Evolutionary conservation across 2,797 vertebrate genomes (phyloP).

Genomic region (Esox masquinongy): DNA sequence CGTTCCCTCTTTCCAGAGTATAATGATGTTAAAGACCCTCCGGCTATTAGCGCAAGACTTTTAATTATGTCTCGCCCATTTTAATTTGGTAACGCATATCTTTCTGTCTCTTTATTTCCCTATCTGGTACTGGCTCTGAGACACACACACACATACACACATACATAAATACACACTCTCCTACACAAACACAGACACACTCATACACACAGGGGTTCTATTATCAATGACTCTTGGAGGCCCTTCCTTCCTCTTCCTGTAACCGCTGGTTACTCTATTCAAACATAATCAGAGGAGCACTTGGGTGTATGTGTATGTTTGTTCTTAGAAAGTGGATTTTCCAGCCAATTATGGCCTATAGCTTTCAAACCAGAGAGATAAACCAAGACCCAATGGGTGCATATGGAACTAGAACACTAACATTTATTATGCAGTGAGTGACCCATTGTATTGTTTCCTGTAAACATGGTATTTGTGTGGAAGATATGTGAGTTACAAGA

Average conservation of each 20-base stretch:
- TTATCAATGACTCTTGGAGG: conserved; percentile 45
- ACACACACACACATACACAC: neutral
- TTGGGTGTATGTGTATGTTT: conserved; percentile 16
- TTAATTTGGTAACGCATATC: neutral
- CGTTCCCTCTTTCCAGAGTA: conserved; percentile 12
- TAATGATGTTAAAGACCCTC: conserved; percentile 20
- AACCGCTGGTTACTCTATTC: conserved; percentile 50
- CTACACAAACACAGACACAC: neutral
- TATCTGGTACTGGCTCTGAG: neutral
- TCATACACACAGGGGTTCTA: conserved; percentile 29
- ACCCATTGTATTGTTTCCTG: neutral
- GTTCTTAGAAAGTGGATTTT: neutral
- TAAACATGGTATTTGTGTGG: too few species aligned
- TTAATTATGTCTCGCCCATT: neutral
- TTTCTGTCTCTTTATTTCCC: conserved; percentile 4
- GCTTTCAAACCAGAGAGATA: neutral
- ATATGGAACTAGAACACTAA: neutral
- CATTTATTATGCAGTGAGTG: neutral
- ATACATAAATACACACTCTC: neutral
- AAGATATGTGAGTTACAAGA: too few species aligned
- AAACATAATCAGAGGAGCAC: conserved; percentile 35
- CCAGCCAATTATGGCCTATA: neutral
- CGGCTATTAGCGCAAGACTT: neutral
- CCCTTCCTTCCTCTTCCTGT: conserved; percentile 47
- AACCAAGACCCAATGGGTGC: neutral